Evolutionary conservation across 1,140 invertebrate genomes (phyloP).

Genomic region (Drosophila tsacasi): DNA sequence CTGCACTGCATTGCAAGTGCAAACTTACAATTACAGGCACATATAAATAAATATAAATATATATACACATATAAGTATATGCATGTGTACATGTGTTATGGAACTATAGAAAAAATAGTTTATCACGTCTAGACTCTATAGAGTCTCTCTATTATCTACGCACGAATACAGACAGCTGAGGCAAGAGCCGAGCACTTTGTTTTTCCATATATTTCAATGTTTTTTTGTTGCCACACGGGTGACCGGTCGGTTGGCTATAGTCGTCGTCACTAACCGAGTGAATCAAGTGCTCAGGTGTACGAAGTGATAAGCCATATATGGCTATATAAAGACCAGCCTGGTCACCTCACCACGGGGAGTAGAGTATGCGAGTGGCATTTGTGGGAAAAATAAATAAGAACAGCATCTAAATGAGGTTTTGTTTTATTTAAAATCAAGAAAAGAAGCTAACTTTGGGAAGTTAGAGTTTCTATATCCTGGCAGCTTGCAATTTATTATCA

Average conservation of each 20-base stretch:
- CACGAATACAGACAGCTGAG: slow-evolving; percentile 18
- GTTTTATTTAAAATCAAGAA: background rate
- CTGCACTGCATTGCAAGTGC: slow-evolving; percentile 9
- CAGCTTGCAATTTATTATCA: too few species aligned
- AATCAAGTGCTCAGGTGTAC: slow-evolving; percentile 26
- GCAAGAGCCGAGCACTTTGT: slow-evolving; percentile 7
- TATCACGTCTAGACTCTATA: slow-evolving; percentile 71
- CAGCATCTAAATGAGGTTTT: background rate
- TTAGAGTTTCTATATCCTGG: too few species aligned
- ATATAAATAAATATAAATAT: slow-evolving; percentile 1
- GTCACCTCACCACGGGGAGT: background rate
- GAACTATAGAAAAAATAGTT: slow-evolving; percentile 59
- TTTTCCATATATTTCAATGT: slow-evolving; percentile 31
- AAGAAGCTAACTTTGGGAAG: too few species aligned
- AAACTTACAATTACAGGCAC: slow-evolving; percentile 26
- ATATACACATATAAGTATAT: background rate
- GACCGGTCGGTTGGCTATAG: background rate
- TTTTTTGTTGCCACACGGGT: slow-evolving; percentile 10
- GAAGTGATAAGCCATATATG: slow-evolving; percentile 20
- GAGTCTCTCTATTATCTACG: slow-evolving; percentile 62
- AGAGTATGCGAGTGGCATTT: background rate
- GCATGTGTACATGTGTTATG: background rate
- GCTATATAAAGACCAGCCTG: slow-evolving; percentile 6
- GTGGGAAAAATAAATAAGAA: background rate
- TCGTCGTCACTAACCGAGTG: slow-evolving; percentile 13